phyloP scores from a whole-genome alignment of 2,113 vertebrate species.

The Odocoileus virginianus region DNA sequence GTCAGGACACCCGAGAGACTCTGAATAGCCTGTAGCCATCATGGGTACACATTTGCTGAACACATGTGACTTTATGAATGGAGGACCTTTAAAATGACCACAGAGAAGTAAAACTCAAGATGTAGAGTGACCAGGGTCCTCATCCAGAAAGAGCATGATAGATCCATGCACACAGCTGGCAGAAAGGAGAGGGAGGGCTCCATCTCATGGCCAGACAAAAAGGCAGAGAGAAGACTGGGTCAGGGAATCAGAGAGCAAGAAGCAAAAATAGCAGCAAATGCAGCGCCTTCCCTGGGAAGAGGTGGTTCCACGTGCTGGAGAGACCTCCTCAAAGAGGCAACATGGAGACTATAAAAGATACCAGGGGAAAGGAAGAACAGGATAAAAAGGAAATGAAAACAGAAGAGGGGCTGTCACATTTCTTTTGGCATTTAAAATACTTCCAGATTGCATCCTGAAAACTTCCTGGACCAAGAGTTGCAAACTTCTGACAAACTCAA shows the following conservation, averaged over 20 bases:
- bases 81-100: not conserved
- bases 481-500: conserved; percentile 40
- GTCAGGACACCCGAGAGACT: not conserved
- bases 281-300: not conserved
- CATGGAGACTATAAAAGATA: not conserved
- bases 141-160: not conserved
- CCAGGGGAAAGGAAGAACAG: not conserved
- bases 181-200: not conserved
- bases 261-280: not conserved
- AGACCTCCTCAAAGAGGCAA: not conserved
- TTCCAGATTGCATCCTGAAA: conserved; percentile 46
- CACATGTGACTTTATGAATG: not conserved
- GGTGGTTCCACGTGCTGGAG: not conserved
- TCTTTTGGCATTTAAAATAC: conserved; percentile 48
- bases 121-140: not conserved
- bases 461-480: not conserved
- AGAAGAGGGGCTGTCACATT: conserved; percentile 1
- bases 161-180: not conserved
- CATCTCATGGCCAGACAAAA: not conserved
- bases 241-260: not conserved
- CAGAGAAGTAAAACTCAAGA: not conserved
- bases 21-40: not conserved
- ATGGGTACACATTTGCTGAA: not conserved
- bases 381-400: conserved; percentile 51
- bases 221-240: not conserved